Conservation (phyloP, 2,113 vertebrate species). For the Anolis sagrei region DNA sequence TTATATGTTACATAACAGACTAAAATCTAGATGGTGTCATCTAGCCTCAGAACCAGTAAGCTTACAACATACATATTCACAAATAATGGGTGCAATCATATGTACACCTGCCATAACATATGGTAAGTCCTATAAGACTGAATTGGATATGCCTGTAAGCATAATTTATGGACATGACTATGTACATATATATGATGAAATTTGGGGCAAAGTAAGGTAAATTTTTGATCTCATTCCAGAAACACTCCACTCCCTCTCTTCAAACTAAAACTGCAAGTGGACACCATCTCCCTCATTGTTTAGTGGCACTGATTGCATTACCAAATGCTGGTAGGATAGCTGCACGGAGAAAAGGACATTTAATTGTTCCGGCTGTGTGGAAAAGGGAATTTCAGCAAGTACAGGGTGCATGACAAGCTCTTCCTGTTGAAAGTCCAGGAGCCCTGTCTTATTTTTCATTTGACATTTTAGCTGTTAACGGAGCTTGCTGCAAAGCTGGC, state of each 20-base stretch:
- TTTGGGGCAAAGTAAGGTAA: not conserved
- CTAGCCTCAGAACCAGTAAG: not conserved
- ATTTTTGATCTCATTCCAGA: not conserved
- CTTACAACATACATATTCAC: not conserved
- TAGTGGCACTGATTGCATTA: not conserved
- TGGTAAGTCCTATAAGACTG: not conserved
- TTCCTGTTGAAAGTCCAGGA: not conserved
- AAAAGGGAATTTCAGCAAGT: not conserved
- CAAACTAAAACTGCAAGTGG: not conserved
- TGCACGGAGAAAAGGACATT: no score
- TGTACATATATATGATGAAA: no score
- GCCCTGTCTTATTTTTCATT: no score
- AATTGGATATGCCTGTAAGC: not conserved
- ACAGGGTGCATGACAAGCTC: not conserved
- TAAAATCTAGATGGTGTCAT: not conserved
- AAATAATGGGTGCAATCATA: not conserved
- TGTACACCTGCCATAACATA: not conserved
- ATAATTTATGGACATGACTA: no score
- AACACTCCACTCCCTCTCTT: not conserved
- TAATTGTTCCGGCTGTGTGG: no score
- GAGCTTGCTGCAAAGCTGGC: not conserved
- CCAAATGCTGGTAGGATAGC: not conserved
- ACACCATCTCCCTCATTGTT: not conserved
- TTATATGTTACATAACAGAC: not conserved
- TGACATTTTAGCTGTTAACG: no score